Evolutionary conservation across 2,797 vertebrate genomes (phyloP).

Genomic region (Platyrinchus mystaceus): DNA sequence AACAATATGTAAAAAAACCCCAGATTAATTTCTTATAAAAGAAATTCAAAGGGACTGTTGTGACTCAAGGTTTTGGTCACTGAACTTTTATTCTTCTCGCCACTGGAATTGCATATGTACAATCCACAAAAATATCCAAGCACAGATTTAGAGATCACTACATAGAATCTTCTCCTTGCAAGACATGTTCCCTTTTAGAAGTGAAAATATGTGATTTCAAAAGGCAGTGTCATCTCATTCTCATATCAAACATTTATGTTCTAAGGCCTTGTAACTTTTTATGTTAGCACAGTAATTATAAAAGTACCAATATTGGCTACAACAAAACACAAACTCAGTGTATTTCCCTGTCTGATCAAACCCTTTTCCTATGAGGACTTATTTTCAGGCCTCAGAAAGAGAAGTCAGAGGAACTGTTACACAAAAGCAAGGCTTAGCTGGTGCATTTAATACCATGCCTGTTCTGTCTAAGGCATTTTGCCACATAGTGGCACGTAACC

Average conservation of each 20-base stretch:
- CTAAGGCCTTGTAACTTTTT: neutral
- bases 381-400: neutral
- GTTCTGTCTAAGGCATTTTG: neutral
- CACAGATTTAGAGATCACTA: neutral
- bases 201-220: neutral
- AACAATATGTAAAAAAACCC: neutral
- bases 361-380: neutral
- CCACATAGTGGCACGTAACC: neutral
- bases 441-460: neutral
- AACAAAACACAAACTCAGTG: neutral
- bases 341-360: neutral
- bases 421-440: neutral
- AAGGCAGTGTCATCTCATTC: neutral
- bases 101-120: neutral
- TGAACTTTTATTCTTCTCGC: neutral
- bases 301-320: neutral
- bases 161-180: neutral
- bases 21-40: neutral
- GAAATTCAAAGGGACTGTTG: neutral
- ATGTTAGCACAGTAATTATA: neutral
- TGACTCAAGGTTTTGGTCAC: neutral
- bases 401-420: neutral
- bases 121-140: neutral
- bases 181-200: neutral
- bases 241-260: neutral